phyloP scores from a whole-genome alignment of 2,113 vertebrate genomes.

The Antechinus flavipes region DNA sequence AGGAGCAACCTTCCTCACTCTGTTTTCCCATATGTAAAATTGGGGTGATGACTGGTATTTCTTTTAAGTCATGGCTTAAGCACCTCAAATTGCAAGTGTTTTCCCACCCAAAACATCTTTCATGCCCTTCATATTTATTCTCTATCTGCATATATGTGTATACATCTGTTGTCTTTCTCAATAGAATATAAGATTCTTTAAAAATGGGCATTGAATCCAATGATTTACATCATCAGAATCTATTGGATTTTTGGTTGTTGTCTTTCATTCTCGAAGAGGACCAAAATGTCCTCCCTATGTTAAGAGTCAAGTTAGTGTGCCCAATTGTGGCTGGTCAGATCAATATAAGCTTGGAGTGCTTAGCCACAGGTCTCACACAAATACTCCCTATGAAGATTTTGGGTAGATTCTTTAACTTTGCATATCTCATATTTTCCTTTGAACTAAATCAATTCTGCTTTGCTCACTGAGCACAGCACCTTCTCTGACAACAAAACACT shows the following conservation, averaged over 20 bases:
- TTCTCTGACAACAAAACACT: too few species aligned
- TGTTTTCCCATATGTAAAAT: neutral
- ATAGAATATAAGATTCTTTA: neutral
- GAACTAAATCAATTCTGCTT: too few species aligned
- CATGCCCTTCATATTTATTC: neutral
- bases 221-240: neutral
- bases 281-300: too few species aligned
- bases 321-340: too few species aligned
- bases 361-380: too few species aligned
- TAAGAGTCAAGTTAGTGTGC: too few species aligned
- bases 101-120: neutral
- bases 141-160: neutral
- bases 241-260: neutral
- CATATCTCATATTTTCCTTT: too few species aligned
- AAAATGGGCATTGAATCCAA: neutral
- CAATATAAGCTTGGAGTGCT: too few species aligned
- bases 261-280: too few species aligned
- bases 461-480: too few species aligned
- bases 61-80: neutral
- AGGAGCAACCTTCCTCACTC: neutral
- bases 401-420: too few species aligned
- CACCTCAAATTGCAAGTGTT: neutral
- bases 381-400: too few species aligned
- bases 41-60: neutral
- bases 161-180: neutral